Base-by-base conservation (phyloP, 2,113 vertebrate genomes). In the Pavo muticus region DNA sequence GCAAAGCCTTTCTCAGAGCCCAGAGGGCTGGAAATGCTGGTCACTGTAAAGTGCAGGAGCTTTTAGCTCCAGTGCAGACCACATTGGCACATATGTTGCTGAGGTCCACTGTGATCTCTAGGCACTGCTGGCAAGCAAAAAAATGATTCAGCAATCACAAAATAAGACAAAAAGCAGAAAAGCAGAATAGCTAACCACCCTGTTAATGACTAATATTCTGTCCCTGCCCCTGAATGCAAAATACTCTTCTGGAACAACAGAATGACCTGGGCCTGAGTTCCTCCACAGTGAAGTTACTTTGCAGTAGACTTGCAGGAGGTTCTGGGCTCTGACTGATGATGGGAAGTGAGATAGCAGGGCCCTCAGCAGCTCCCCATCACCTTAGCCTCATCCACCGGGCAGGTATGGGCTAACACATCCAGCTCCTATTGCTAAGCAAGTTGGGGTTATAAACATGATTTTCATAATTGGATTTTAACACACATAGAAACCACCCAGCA, bases 391-490 rank as follows among this genome's bases (percentile, higher is more conserved):
- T 92, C 84, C 61, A 48, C 57, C 65, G 68, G 54, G 65, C 72
- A 84, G 37, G 23, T 42, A 65, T 8, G 12, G 57, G 45, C 64
- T 90, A 69, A 81, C 61, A 24, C 25, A 50, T 84, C 86, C 12
- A 0, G 35, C 42, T 91, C 60, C 78, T 79, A n/a, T 67, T 68
- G 67, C 88, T 78, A 78, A 89, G 67, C 32, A 77, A 83, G 77
- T 81, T 0, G 0, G 77, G 42, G 42, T 88, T 90, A 88, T 84
- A 96, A 94, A 91, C 69, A 95, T 64, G 40, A 93, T 94, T 96
- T 85, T 91, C 79, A 79, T 97, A 93, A 96, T 35, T 95, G 87
- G 42, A 68, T 91, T 94, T 92, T 97, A 94, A 83, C 80, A 70
- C 59, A 92, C 9, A 2, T 48, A 83, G 74, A 84, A 69, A 72